Evolutionary conservation across 2,888 invertebrate genomes (phyloP).

Genomic region (Thereva nobilitata): DNA sequence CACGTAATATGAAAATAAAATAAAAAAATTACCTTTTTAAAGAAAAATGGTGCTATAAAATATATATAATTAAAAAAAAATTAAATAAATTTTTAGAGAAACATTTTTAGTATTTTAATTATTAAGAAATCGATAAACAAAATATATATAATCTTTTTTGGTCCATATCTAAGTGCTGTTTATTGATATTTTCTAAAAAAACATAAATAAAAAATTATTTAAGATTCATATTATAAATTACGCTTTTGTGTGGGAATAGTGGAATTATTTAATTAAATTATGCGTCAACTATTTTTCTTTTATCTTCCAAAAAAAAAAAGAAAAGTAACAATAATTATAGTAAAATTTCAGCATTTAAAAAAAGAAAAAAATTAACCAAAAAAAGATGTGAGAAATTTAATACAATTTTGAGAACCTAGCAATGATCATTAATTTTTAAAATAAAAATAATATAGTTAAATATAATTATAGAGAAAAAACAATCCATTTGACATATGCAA

Average conservation of each 20-base stretch:
- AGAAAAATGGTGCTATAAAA: conserved; percentile 29
- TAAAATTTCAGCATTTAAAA: conserved; percentile 13
- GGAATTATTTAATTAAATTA: not conserved
- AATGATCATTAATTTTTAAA: not conserved
- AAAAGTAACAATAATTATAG: conserved; percentile 6
- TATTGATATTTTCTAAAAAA: no score
- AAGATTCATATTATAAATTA: no score
- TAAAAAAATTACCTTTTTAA: conserved; percentile 24
- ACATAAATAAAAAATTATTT: no score
- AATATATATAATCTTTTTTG: no score
- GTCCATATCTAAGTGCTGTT: no score
- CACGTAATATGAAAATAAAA: conserved; percentile 4
- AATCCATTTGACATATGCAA: conserved; percentile 20
- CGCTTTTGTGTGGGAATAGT: no score
- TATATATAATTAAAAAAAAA: conserved; percentile 18
- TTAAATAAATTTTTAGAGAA: conserved; percentile 25
- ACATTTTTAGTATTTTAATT: conserved; percentile 27
- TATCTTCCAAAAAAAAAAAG: conserved; percentile 16
- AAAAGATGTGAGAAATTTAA: not conserved
- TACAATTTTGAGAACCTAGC: no score
- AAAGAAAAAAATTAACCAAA: not conserved
- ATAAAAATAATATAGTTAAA: conserved; percentile 20
- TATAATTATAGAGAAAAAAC: conserved; percentile 5
- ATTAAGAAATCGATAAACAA: not conserved
- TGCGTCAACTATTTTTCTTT: conserved; percentile 32